Conservation (phyloP, 2,888 invertebrate genomes). For the Peribatodes rhomboidaria region DNA sequence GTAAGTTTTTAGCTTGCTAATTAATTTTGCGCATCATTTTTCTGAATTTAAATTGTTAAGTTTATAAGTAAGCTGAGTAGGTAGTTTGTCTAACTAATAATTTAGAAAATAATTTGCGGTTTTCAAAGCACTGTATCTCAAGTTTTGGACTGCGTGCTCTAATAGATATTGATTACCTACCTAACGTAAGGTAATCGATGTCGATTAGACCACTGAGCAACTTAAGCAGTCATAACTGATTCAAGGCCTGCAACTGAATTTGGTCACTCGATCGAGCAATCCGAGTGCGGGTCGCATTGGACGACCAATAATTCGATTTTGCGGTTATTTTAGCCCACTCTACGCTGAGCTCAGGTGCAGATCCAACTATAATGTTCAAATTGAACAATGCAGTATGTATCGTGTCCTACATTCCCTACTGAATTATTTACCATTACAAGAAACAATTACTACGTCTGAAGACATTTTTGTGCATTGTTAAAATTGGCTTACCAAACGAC, state of each 20-base stretch:
- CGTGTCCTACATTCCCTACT: slow-evolving; percentile 15
- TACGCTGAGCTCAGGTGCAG: slow-evolving; percentile 72
- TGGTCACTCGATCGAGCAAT: slow-evolving; percentile 65
- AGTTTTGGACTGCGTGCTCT: background rate
- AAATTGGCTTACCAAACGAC: slow-evolving; percentile 30
- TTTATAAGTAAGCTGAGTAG: too few relatives aligned
- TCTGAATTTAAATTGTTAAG: too few relatives aligned
- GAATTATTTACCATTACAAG: slow-evolving; percentile 22
- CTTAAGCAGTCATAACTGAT: slow-evolving; percentile 59
- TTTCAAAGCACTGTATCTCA: background rate
- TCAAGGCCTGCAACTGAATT: slow-evolving; percentile 63
- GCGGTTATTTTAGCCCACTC: slow-evolving; percentile 79
- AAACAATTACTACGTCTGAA: slow-evolving; percentile 35
- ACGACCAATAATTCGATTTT: slow-evolving; percentile 81
- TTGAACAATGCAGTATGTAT: slow-evolving; percentile 62
- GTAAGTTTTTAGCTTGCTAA: background rate
- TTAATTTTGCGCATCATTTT: too few relatives aligned
- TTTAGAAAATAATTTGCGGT: background rate
- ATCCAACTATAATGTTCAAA: slow-evolving; percentile 70
- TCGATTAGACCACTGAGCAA: slow-evolving; percentile 26
- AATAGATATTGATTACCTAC: too few relatives aligned
- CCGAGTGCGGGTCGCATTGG: slow-evolving; percentile 68
- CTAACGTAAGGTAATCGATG: slow-evolving; percentile 24
- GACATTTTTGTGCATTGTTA: slow-evolving; percentile 23
- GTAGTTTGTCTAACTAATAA: too few relatives aligned